Evolutionary conservation across 1,140 invertebrate genomes (phyloP), one percentile per base, ranked within the genome.

Genomic region (Dufourea novaeangliae): DNA sequence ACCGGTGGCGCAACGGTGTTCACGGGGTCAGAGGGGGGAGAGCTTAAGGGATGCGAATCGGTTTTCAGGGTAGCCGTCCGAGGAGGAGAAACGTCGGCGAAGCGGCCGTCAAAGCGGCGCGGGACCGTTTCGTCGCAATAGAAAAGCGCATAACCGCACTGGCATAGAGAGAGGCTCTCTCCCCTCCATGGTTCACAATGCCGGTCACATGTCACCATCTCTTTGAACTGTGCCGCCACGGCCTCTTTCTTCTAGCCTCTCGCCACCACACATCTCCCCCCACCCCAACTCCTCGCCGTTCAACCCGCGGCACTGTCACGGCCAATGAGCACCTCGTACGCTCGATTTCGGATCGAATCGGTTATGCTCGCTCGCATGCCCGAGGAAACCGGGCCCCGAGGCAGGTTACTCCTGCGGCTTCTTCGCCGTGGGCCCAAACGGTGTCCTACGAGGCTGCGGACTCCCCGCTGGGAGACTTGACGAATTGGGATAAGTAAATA

Each of bases 191-290:
- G 37, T 54, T 86, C 82, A 87, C 86, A 87, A 87, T 87, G 82
- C 83, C 85, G 86, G 86, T 87, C 86, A 87, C 86, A 87, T 87
- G 86, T 87, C 86, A 87, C 85, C 82, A 86, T 83, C 75, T 66
- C 86, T 87, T 87, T 87, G 86, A 87, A 87, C 84, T 37, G n/a
- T 78, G 74, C 86, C 86, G 86, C 74, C 83, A 22, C 29, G 34
- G 64, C 70, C 61, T 78, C 77, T 86, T 85, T 84, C 77, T 86
- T 85, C 78, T 78, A 85, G 56, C 29, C 68, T 71, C 72, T 66
- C 37, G 62, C 64, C 77, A 75, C 69, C 73, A 83, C 74, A 77
- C 46, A 77, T 41, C 79, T 78, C 78, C 78, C 73, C n/a, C n/a
- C n/a, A n/a, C n/a, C n/a, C n/a, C n/a, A n/a, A n/a, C n/a, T n/a